Evolutionary conservation across 2,888 invertebrate species (phyloP), one percentile per base, ranked within the genome.

Genomic region (Spisula solida): DNA sequence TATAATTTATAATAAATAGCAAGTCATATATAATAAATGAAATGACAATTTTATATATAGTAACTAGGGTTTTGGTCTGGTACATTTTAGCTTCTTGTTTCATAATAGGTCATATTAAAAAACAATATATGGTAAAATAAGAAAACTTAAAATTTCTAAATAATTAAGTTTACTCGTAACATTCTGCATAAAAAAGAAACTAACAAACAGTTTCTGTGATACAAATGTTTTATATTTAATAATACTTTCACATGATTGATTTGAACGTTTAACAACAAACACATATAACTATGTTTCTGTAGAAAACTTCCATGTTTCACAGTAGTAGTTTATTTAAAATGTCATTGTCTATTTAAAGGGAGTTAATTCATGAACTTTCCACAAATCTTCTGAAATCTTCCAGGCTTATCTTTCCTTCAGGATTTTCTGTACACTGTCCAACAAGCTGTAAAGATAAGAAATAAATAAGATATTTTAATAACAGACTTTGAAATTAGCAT

Each of bases 371-470:
- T 87, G 95, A 94, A 90, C 94, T 95, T 91, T 96, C 96, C 75
- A 97, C 95, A 94, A 97, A 97, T 90, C 93, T 94, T 88, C 96
- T 92, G 94, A 96, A 96, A 79, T 96, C 96, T 93, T 96, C 96
- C 88, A 97, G 93, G 78, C 94, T 93, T 85, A 96, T 96, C 84
- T 94, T 95, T 79, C 96, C 96, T 81, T 95, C 93, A 31, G 93
- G 92, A 82, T 95, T 90, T 16, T 92, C 87, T 90, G 95, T 94
- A 88, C 94, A 94, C 88, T 95, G 94, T 29, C 87, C 90, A 18
- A 96, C 95, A 82, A 96, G 93, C 96, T 96, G 96, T 80, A 93
- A 94, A 81, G 82, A 82, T 25, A 56, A 60, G 85, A 29, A 25
- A 25, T 25, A 66, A 66, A 48, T 5, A 48, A 51, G 6, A 47